Base-by-base conservation (phyloP, 2,797 vertebrate species). In the Pseudochirops cupreus region DNA sequence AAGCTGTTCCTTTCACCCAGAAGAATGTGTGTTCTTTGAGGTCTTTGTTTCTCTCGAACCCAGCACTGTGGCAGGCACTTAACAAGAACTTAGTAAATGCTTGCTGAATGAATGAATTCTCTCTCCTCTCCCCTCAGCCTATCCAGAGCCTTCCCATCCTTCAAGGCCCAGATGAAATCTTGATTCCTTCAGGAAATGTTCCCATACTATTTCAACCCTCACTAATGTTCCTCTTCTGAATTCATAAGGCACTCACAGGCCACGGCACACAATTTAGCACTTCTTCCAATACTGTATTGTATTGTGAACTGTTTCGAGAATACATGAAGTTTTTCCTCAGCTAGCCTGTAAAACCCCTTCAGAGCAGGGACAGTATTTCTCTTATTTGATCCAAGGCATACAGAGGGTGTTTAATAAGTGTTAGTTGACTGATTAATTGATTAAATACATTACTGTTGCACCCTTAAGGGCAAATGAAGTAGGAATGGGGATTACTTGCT, bases 391-490 rank as follows among this genome's bases (percentile, higher is more conserved):
- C 14, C 62, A 67, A 67, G 96, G 57, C 31, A 26, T 55, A 50
- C 0, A 82, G 54, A 31, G 89, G 87, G 39, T 56, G 56, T 94
- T 94, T 3, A 10, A 95, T 94, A 95, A 91, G 52, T 90, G n/a
- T 24, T 10, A 74, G 56, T 16, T 91, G 90, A 95, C 95, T 91
- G 91, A 39, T 89, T 13, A 59, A 92, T 56, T 16, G 54, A 53
- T 50, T 87, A 58, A 56, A 91, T 91, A 95, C 59, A 94, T 91
- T 56, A 91, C 33, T 95, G 94, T 53, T 94, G 28, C 39, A 50
- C 39, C 50, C 82, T n/a, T 56, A 67, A 53, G 53, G 53, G 89
- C 14, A n/a, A 33, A 31, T 67, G 33, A 33, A 31, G 33, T 7
- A 92, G 92, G 56, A 82, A 14, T 46, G 46, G 46, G 26, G 67